Conservation (phyloP, 1,140 invertebrate genomes). For the Papilio glaucus region DNA sequence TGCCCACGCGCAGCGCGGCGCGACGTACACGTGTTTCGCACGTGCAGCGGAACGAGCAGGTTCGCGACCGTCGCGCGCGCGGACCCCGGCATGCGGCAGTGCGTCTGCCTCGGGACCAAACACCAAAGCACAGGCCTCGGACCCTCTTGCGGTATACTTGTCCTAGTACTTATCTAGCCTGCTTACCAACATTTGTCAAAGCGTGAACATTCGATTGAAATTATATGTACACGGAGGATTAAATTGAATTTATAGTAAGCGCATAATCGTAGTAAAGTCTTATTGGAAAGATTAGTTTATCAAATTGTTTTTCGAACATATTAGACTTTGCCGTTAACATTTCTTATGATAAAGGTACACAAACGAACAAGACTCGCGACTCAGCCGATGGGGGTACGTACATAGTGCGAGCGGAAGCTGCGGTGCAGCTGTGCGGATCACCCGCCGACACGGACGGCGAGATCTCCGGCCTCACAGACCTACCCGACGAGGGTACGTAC, state of each 20-base stretch:
- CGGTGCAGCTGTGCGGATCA: background rate
- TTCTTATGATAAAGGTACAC: background rate
- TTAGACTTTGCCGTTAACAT: background rate
- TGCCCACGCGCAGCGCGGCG: conserved; percentile 34
- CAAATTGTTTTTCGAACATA: background rate
- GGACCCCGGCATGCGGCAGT: conserved; percentile 33
- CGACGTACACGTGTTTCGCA: conserved; percentile 41
- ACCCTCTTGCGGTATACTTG: too few relatives aligned
- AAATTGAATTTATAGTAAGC: too few relatives aligned
- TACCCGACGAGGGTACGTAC: conserved; percentile 6
- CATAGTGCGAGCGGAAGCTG: conserved; percentile 1
- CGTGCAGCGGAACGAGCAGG: conserved; percentile 43
- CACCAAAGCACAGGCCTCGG: background rate
- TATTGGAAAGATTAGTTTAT: too few relatives aligned
- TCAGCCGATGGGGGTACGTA: background rate
- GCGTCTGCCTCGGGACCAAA: background rate
- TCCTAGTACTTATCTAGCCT: too few relatives aligned
- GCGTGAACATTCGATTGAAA: too few relatives aligned
- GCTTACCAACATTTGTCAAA: too few relatives aligned
- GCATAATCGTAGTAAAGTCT: too few relatives aligned
- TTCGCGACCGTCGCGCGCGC: conserved; percentile 33
- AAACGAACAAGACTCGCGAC: background rate
- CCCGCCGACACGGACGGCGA: conserved; percentile 3
- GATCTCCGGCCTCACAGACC: conserved; percentile 17
- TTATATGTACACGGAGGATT: too few relatives aligned